Evolutionary conservation across 2,797 vertebrate genomes (phyloP).

Genomic region (Distichodus sexfasciatus): DNA sequence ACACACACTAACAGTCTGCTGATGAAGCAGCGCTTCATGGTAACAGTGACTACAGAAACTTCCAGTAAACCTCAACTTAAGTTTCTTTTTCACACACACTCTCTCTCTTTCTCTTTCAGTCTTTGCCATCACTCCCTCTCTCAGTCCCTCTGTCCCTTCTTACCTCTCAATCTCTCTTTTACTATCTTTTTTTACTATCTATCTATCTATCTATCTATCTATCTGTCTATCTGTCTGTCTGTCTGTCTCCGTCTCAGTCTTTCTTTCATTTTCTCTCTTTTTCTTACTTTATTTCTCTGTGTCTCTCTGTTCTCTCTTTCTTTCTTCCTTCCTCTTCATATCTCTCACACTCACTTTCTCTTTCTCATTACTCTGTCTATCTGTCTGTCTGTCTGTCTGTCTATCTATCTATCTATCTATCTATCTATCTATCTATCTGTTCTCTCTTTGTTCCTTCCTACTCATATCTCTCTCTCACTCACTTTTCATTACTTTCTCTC

Average conservation of each 20-base stretch:
- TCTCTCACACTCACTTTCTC: not conserved
- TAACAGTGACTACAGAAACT: not conserved
- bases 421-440: not conserved
- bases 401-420: not conserved
- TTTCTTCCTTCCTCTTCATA: not conserved
- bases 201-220: not conserved
- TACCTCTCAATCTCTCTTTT: not conserved
- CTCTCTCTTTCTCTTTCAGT: not conserved
- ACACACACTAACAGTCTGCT: slow-evolving; percentile 25
- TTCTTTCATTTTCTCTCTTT: not conserved
- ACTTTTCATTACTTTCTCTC: not conserved
- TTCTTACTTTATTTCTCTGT: not conserved
- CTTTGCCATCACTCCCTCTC: not conserved
- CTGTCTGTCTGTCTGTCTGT: not conserved
- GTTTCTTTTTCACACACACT: not conserved
- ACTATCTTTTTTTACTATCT: not conserved
- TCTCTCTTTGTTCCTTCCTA: not conserved
- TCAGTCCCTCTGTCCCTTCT: not conserved
- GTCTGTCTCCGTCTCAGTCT: no score
- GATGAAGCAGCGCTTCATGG: slow-evolving; percentile 1
- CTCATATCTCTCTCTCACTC: not conserved
- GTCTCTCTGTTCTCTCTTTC: not conserved
- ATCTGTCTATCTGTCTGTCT: not conserved
- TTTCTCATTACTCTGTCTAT: no score
- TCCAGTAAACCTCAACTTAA: not conserved